phyloP scores from a whole-genome alignment of 2,113 vertebrate species.

The Hippocampus guttulatus region DNA sequence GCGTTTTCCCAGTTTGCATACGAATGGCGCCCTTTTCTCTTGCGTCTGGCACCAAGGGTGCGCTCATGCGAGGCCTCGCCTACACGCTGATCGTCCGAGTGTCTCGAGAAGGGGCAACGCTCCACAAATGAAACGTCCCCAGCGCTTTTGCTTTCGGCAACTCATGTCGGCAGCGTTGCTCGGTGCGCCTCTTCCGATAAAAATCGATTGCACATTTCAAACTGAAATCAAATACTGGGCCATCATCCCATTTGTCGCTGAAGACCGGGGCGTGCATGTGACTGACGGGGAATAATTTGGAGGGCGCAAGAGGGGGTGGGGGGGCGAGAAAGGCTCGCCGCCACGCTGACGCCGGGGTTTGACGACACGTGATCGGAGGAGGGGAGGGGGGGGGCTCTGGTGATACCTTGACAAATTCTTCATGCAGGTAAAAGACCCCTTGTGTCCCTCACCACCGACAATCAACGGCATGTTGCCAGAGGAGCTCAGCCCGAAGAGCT shows the following conservation, averaged over 20 bases:
- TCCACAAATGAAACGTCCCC: not conserved
- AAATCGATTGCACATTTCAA: too few relatives aligned
- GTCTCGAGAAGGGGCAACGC: slow-evolving; percentile 2
- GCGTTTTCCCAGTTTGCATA: slow-evolving; percentile 60
- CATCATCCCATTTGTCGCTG: too few relatives aligned
- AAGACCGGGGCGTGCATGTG: slow-evolving; percentile 8
- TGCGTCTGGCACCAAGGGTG: too few relatives aligned
- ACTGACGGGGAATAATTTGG: slow-evolving; percentile 63
- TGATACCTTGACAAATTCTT: slow-evolving; percentile 32
- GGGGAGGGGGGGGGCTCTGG: not conserved
- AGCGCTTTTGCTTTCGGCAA: not conserved
- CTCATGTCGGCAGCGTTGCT: not conserved
- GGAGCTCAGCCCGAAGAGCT: slow-evolving; percentile 61
- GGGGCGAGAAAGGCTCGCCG: slow-evolving; percentile 44
- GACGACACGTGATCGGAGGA: slow-evolving; percentile 76
- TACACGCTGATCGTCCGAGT: slow-evolving; percentile 36
- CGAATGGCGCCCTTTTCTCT: slow-evolving; percentile 58
- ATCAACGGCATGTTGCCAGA: slow-evolving; percentile 50
- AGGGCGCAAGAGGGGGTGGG: slow-evolving; percentile 21
- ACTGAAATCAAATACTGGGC: too few relatives aligned
- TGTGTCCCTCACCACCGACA: slow-evolving; percentile 8
- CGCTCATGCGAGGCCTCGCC: too few relatives aligned
- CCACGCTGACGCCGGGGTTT: slow-evolving; percentile 82
- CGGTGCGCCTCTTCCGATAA: not conserved
- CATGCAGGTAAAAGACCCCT: slow-evolving; percentile 25